Conservation (phyloP, 2,797 vertebrate genomes). For the Neopelma chrysocephalum region DNA sequence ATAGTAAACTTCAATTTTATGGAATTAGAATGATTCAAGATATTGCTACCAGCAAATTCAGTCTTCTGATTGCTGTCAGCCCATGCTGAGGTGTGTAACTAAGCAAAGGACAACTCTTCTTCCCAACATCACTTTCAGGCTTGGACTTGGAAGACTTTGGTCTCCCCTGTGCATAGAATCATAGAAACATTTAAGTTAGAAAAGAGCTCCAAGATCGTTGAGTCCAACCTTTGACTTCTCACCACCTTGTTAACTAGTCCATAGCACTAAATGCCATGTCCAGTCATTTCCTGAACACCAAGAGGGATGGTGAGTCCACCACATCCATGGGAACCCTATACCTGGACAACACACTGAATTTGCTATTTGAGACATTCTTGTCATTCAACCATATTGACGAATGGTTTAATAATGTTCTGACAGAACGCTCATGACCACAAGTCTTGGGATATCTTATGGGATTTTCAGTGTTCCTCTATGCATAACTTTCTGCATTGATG, state of each 20-base stretch:
- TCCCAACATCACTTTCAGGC: background rate
- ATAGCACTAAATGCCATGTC: background rate
- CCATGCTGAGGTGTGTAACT: background rate
- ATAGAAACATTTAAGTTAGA: background rate
- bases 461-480: background rate
- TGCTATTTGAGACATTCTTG: background rate
- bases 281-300: background rate
- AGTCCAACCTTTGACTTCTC: fast-evolving
- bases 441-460: background rate
- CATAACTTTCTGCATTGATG: background rate
- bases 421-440: background rate
- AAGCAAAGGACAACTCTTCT: background rate
- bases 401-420: background rate
- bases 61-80: background rate
- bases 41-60: background rate
- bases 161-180: background rate
- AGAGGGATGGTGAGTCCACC: background rate
- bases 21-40: background rate
- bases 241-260: background rate
- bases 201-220: fast-evolving
- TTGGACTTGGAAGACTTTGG: background rate
- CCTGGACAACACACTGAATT: background rate
- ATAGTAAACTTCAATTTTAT: background rate
- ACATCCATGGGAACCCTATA: background rate
- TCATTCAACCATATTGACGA: background rate